phyloP scores from a whole-genome alignment of 2,113 vertebrate genomes.

The Triplophysa tibetana region DNA sequence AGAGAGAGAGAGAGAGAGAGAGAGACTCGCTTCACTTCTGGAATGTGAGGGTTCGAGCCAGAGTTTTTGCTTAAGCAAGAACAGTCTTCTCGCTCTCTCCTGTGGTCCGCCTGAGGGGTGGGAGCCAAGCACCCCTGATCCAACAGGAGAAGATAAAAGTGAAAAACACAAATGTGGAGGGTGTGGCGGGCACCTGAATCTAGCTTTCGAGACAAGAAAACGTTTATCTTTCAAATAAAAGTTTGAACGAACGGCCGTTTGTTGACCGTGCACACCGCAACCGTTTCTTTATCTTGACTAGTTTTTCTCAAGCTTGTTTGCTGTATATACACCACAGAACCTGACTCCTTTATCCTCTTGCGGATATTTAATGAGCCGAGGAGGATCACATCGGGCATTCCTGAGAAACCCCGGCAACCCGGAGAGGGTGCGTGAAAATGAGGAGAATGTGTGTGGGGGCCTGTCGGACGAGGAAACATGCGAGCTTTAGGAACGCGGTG shows the following conservation, averaged over 20 bases:
- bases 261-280: neutral
- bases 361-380: conserved; percentile 5
- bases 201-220: neutral
- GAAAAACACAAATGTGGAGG: conserved; percentile 6
- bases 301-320: neutral
- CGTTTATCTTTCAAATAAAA: neutral
- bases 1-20: conserved; percentile 2
- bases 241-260: neutral
- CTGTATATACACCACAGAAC: neutral
- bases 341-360: neutral
- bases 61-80: conserved; percentile 42
- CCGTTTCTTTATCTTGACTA: no score
- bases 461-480: neutral
- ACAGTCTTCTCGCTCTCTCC: neutral
- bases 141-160: conserved; percentile 15
- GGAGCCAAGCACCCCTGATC: conserved; percentile 15
- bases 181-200: conserved; percentile 30
- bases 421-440: neutral
- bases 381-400: neutral
- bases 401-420: neutral
- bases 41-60: conserved; percentile 34
- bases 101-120: conserved; percentile 11
- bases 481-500: neutral
- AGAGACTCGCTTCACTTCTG: neutral
- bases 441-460: neutral